These are phyloP conservation scores for Drosophila cardini DNA, from an alignment of 1,140 invertebrate species.

Conservation along the genomic window DNA sequence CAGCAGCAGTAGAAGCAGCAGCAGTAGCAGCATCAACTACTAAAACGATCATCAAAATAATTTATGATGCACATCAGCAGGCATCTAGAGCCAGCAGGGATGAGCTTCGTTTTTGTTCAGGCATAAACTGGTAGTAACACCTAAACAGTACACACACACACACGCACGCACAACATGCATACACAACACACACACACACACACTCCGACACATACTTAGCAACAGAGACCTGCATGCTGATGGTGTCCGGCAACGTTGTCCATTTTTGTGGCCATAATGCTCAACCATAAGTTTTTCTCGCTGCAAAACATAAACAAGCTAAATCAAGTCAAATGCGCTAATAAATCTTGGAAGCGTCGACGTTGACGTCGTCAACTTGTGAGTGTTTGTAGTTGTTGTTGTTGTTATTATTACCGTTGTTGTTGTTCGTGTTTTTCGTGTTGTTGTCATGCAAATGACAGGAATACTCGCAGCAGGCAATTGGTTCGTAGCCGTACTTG, in stretches of 20 bases:
- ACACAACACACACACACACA: slow-evolving; percentile 19
- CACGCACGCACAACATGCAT: slow-evolving; percentile 28
- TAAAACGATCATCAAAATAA: slow-evolving; percentile 78
- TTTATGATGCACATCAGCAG: slow-evolving; percentile 75
- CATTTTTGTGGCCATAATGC: slow-evolving; percentile 76
- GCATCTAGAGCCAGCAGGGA: slow-evolving; percentile 43
- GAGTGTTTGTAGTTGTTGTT: slow-evolving; percentile 10
- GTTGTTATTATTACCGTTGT: slow-evolving; percentile 23
- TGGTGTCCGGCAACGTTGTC: slow-evolving; percentile 56
- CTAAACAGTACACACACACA: slow-evolving; percentile 25
- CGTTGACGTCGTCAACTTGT: slow-evolving; percentile 48
- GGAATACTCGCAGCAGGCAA: slow-evolving; percentile 26
- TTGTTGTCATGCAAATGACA: slow-evolving; percentile 67
- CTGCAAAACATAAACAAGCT: slow-evolving; percentile 81
- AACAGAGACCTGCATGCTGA: slow-evolving; percentile 37
- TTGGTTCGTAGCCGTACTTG: not conserved
- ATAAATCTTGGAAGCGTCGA: slow-evolving; percentile 72
- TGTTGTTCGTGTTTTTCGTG: too few relatives aligned
- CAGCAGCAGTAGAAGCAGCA: slow-evolving; percentile 52
- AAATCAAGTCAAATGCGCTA: slow-evolving; percentile 81
- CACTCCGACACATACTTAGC: slow-evolving; percentile 28
- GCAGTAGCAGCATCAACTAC: slow-evolving; percentile 56
- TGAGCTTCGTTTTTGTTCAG: slow-evolving; percentile 28
- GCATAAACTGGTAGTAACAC: slow-evolving; percentile 30
- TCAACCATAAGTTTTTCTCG: slow-evolving; percentile 73